Conservation (phyloP, 2,113 vertebrate species). For the Sinocyclocheilus anshuiensis region DNA sequence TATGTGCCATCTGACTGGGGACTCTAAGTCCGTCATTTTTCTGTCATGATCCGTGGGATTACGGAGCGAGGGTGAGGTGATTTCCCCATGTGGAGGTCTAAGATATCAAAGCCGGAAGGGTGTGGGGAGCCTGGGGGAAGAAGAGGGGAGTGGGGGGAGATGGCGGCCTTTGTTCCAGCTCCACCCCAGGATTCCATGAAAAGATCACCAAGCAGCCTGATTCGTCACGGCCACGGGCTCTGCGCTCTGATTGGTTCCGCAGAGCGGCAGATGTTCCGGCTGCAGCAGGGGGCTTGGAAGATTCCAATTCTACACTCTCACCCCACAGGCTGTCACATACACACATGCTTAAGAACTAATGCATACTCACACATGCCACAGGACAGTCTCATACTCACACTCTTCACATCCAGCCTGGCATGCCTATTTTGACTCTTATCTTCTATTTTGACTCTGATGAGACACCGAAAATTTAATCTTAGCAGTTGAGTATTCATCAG, state of each 20-base stretch:
- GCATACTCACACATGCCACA: constrained; percentile 46
- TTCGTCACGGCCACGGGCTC: constrained; percentile 73
- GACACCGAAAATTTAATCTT: background rate
- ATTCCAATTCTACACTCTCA: constrained; percentile 67
- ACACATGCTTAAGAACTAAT: constrained; percentile 7
- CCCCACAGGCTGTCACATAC: constrained; percentile 56
- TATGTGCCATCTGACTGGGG: constrained; percentile 50
- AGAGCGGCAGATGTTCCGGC: constrained; percentile 76
- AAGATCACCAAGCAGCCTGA: constrained; percentile 76
- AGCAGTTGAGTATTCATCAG: background rate
- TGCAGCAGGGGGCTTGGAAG: constrained; percentile 74
- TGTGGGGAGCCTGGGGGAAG: constrained; percentile 56
- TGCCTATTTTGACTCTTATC: background rate
- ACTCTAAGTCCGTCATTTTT: constrained; percentile 67
- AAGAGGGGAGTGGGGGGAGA: constrained; percentile 44
- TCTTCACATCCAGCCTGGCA: constrained; percentile 1
- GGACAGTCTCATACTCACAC: constrained; percentile 22
- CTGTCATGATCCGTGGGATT: constrained; percentile 72
- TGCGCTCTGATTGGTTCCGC: constrained; percentile 72
- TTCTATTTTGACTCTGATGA: background rate
- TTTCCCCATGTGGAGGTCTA: constrained; percentile 76
- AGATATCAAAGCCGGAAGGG: constrained; percentile 78
- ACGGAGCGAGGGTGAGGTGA: constrained; percentile 53
- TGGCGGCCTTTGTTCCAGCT: constrained; percentile 74
- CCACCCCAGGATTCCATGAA: constrained; percentile 77